Evolutionary conservation across 2,888 invertebrate genomes (phyloP).

Genomic region (Perizoma affinitatum): DNA sequence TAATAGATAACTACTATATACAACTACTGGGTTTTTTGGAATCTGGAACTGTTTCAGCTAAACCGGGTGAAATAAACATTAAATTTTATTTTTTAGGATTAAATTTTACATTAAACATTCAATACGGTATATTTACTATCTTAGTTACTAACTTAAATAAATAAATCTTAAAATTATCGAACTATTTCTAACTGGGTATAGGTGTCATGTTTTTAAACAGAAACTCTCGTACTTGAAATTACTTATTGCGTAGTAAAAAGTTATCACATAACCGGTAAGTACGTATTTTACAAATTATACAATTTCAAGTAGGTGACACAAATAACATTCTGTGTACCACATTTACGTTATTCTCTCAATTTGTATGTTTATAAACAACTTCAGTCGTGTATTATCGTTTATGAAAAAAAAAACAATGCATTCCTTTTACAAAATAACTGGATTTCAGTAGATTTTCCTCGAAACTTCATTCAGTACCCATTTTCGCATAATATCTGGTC

Average conservation of each 20-base stretch:
- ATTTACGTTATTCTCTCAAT: neutral
- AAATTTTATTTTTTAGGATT: constrained; percentile 9
- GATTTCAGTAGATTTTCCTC: too few relatives aligned
- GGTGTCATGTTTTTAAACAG: constrained; percentile 5
- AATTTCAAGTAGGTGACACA: constrained; percentile 12
- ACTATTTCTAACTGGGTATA: constrained; percentile 4
- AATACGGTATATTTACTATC: constrained; percentile 20
- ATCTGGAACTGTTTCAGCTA: too few relatives aligned
- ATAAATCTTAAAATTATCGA: constrained; percentile 51
- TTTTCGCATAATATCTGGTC: too few relatives aligned
- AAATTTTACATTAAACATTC: constrained; percentile 18
- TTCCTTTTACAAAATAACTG: too few relatives aligned
- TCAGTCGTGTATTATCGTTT: too few relatives aligned
- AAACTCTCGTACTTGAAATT: neutral
- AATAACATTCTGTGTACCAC: neutral
- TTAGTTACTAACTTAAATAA: constrained; percentile 57
- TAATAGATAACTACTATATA: too few relatives aligned
- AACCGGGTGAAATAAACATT: neutral
- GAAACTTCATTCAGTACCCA: too few relatives aligned
- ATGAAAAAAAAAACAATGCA: too few relatives aligned
- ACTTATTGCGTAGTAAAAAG: neutral
- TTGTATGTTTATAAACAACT: neutral
- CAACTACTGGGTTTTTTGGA: too few relatives aligned
- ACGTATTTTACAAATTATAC: neutral
- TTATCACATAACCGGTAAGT: constrained; percentile 15